Percentiles rank a stretch among this genome's conserved stretches.
These are phyloP conservation scores for Phoebastria nigripes DNA, from an alignment of 2,797 vertebrate species.

Conservation along the genomic window DNA sequence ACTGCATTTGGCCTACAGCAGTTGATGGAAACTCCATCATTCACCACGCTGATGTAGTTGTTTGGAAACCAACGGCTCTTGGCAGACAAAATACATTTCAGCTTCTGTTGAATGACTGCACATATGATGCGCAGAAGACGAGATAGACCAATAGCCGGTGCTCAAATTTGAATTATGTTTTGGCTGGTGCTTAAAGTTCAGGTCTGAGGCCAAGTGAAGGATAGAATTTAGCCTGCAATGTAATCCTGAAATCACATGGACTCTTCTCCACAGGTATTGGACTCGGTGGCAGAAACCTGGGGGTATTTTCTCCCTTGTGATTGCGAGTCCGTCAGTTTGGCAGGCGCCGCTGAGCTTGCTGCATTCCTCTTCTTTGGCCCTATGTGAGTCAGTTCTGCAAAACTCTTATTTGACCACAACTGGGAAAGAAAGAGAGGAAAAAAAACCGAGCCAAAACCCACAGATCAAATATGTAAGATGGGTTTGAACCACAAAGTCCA, in stretches of 20 bases:
- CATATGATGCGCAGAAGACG: constrained; percentile 42
- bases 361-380: constrained; percentile 17
- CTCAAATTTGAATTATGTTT: constrained; percentile 44
- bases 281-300: background rate
- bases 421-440: constrained; percentile 35
- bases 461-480: background rate
- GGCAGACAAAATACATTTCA: constrained; percentile 42
- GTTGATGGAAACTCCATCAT: constrained; percentile 49
- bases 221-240: constrained; percentile 42
- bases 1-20: constrained; percentile 53
- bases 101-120: constrained; percentile 64
- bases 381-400: background rate
- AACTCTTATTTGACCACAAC: constrained; percentile 25
- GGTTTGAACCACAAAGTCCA: background rate
- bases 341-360: background rate
- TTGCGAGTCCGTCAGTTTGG: background rate
- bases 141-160: background rate
- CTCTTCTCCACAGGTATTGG: constrained; percentile 1
- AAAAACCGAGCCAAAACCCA: background rate
- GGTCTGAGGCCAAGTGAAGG: constrained; percentile 42
- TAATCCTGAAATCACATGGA: constrained; percentile 23
- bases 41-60: constrained; percentile 33
- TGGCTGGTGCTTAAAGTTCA: constrained; percentile 57
- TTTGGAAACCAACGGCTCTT: constrained; percentile 31
- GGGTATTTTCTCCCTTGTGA: background rate